These are phyloP conservation scores for Leptinotarsa tumamoca DNA, from an alignment of 2,888 invertebrate species.

Conservation along the genomic window DNA sequence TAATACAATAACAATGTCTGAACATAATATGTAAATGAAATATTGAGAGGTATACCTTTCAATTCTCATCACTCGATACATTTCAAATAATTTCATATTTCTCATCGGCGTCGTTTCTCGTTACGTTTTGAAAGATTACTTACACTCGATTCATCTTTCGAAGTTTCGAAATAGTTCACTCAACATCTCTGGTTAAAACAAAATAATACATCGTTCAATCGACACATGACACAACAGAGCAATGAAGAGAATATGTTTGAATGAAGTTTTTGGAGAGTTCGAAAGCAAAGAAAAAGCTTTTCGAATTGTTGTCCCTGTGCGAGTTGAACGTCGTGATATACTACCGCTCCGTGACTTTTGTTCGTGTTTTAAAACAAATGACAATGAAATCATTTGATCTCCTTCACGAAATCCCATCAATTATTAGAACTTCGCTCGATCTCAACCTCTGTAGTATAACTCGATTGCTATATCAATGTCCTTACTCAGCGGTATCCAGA, in stretches of 20 bases:
- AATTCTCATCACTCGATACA: too few species aligned
- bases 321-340: constrained; percentile 4
- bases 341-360: constrained; percentile 6
- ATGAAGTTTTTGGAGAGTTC: constrained; percentile 5
- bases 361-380: constrained; percentile 15
- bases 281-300: constrained; percentile 6
- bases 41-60: too few species aligned
- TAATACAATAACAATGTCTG: too few species aligned
- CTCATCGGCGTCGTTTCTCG: too few species aligned
- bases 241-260: not conserved
- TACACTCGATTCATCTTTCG: too few species aligned
- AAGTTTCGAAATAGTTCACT: too few species aligned
- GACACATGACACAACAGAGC: too few species aligned
- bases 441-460: constrained; percentile 36
- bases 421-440: constrained; percentile 40
- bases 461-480: constrained; percentile 47
- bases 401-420: constrained; percentile 41
- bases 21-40: too few species aligned
- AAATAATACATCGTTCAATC: too few species aligned
- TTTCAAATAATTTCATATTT: too few species aligned
- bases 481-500: constrained; percentile 54
- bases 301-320: constrained; percentile 11
- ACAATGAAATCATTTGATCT: constrained; percentile 9
- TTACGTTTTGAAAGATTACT: too few species aligned
- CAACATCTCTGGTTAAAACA: too few species aligned